Percentiles rank a stretch among this genome's conserved stretches.
These are phyloP conservation scores for Thymelicus sylvestris DNA, from an alignment of 2,888 invertebrate species.

Conservation along the genomic window DNA sequence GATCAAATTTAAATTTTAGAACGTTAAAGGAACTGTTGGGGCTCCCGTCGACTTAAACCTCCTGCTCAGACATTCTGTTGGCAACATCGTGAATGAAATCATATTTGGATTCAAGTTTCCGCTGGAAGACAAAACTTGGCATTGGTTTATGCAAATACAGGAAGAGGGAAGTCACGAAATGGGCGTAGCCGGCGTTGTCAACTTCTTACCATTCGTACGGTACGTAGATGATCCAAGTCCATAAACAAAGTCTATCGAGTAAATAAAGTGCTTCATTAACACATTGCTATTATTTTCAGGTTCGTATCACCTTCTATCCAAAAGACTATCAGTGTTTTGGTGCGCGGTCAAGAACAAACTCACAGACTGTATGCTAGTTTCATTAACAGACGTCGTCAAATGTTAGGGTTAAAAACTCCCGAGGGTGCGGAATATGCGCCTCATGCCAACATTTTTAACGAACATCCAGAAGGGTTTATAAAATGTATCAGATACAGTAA, in stretches of 20 bases:
- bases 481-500: conserved; percentile 77
- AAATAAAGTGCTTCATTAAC: not conserved
- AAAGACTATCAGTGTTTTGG: conserved; percentile 86
- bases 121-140: conserved; percentile 89
- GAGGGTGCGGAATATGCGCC: conserved; percentile 60
- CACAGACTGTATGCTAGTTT: conserved; percentile 89
- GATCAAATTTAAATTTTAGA: conserved; percentile 53
- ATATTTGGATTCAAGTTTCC: conserved; percentile 91
- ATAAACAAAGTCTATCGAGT: not conserved
- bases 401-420: conserved; percentile 60
- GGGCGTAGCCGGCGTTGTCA: conserved; percentile 92
- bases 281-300: conserved; percentile 64
- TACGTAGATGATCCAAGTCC: conserved; percentile 53
- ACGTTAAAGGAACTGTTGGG: conserved; percentile 58
- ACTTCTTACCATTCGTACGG: conserved; percentile 93
- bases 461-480: conserved; percentile 71
- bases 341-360: conserved; percentile 89
- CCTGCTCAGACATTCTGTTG: conserved; percentile 88
- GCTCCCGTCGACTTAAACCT: conserved; percentile 78
- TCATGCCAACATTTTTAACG: conserved; percentile 62
- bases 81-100: conserved; percentile 90
- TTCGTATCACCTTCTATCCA: conserved; percentile 86
- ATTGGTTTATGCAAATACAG: conserved; percentile 90
- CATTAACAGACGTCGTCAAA: conserved; percentile 82
- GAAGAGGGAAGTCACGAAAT: conserved; percentile 93